Percentiles rank a stretch among this genome's conserved stretches.
phyloP scores from a whole-genome alignment of 2,888 invertebrate species.

The Eupsilia transversa region DNA sequence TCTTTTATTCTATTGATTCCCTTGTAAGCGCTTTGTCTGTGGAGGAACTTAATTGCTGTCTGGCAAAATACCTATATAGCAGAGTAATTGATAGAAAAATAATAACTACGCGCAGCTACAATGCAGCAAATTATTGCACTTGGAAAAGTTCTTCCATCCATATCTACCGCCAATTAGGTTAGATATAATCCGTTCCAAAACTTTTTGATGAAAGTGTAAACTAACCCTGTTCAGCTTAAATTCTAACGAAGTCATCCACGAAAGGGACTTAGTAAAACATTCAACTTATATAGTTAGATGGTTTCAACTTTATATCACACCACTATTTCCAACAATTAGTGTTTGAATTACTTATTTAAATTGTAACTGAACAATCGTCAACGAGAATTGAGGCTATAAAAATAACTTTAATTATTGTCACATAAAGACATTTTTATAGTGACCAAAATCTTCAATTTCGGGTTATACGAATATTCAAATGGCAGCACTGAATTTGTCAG shows the following conservation, averaged over 20 bases:
- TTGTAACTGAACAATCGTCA: background rate
- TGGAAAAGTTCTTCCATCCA: too few relatives aligned
- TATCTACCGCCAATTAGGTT: background rate
- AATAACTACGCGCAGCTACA: background rate
- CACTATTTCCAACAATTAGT: background rate
- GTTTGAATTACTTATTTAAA: background rate
- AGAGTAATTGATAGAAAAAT: too few relatives aligned
- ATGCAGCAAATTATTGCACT: background rate
- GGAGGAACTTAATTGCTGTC: slow-evolving; percentile 1
- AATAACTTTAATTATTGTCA: background rate
- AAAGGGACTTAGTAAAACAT: too few relatives aligned
- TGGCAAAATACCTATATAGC: background rate
- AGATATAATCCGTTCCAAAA: background rate
- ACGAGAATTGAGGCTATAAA: background rate
- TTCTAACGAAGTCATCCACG: background rate
- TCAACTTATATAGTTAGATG: background rate
- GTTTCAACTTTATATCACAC: background rate
- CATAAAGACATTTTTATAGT: too few relatives aligned
- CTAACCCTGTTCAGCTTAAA: background rate
- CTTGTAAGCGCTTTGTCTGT: slow-evolving; percentile 9
- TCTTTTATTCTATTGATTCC: slow-evolving; percentile 14
- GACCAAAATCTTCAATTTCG: too few relatives aligned
- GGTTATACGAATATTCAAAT: background rate
- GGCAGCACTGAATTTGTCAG: background rate
- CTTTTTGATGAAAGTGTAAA: background rate